These are phyloP conservation scores for Lemur catta DNA, from an alignment of 2,797 vertebrate species.

Conservation along the genomic window DNA sequence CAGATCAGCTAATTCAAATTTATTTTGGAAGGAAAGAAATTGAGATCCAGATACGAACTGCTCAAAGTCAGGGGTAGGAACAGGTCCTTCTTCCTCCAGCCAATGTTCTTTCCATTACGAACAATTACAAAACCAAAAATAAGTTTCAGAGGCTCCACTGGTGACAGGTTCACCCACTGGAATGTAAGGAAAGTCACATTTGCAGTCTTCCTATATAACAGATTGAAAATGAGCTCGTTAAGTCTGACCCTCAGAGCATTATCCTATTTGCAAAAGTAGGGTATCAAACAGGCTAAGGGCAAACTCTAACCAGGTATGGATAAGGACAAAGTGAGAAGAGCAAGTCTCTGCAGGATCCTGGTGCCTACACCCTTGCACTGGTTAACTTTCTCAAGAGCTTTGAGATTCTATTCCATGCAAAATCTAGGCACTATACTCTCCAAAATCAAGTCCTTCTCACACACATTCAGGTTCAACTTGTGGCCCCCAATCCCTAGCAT, in stretches of 20 bases:
- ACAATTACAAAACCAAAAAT: conserved; percentile 31
- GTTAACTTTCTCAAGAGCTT: neutral
- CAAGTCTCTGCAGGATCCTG: neutral
- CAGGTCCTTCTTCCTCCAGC: neutral
- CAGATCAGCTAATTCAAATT: neutral
- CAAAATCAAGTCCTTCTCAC: neutral
- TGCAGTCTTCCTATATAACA: neutral
- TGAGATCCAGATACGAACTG: neutral
- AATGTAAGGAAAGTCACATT: neutral
- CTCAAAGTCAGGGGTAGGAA: neutral
- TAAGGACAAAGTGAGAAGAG: neutral
- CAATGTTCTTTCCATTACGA: neutral
- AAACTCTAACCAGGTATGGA: neutral
- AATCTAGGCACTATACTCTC: neutral
- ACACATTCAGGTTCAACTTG: neutral
- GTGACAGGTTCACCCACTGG: neutral
- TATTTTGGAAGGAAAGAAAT: neutral
- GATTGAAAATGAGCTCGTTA: neutral
- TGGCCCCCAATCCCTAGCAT: neutral
- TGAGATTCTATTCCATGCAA: neutral
- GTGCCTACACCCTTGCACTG: neutral
- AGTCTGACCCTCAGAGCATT: neutral
- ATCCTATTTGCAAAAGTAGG: neutral
- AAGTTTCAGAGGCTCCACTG: conserved; percentile 20
- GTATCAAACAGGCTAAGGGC: neutral